Evolutionary conservation across 1,140 invertebrate species (phyloP), one percentile per base, ranked within the genome.

Genomic region (Rhyacophila brunnea): DNA sequence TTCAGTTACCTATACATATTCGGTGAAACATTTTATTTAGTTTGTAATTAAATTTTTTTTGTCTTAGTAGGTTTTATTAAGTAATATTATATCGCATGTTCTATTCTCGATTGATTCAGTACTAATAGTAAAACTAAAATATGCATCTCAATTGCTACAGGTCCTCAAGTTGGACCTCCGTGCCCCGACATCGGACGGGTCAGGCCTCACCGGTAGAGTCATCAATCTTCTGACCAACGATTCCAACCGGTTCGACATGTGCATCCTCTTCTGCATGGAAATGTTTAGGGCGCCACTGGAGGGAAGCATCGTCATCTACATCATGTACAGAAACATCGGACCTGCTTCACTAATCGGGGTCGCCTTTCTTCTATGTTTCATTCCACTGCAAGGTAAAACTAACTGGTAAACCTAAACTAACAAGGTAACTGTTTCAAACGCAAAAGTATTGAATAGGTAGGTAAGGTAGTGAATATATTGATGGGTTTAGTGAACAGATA

Each of bases 211-310:
- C 2, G 93, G 92, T 0, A 89, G 93, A 70, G 89, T 93, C 48
- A 87, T 96, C 0, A 96, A 95, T 72, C 78, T 96, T 0, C 72
- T 95, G 47, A 93, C 92, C 1, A 95, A 95, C 57, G 92, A 95
- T 68, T 83, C 88, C 7, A 86, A 83, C 17, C 73, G 87, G 17
- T 90, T 90, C 64, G 87, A 90, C 69, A 75, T 84, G 45, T 83
- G 83, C 0, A 75, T 83, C 0, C 75, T 85, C 53, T 85, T 88
- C 68, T 63, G 89, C 6, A 83, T 88, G 66, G 87, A 87, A 58
- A 68, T 90, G 0, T 85, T 87, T 77, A 79, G 87, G 23, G 89
- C 88, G 0, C 92, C 92, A 0, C 67, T 92, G 1, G 89, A 94
- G 71, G 87, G 89, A 0, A 72, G 87, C 0, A 77, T 91, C 11